Base-by-base conservation (phyloP, 2,113 vertebrate species). In the Microcebus tavaratra region DNA sequence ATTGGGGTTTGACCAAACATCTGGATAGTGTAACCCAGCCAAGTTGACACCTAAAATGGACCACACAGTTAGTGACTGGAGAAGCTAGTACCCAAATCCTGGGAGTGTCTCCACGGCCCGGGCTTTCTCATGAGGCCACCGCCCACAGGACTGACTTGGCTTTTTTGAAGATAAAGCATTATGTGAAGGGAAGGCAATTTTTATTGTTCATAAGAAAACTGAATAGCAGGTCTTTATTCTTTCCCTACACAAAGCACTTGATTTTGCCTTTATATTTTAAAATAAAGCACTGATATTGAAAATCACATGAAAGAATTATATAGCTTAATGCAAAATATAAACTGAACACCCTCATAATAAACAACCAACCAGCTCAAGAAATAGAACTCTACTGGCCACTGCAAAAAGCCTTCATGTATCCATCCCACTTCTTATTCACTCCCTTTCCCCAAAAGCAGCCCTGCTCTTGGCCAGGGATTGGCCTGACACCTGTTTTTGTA, bases 21-120 rank as follows among this genome's bases (percentile, higher is more conserved):
- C 25, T 27, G 79, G 31, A 14, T n/a, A 21, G 21, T 0, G 0
- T 50, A 8, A 18, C 42, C 45, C 39, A 21, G 15, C 14, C 34
- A 31, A 72, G n/a, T 9, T 20, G 13, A 73, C 18, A 31, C 88
- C 34, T 27, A 11, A 70, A 34, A 39, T 10, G 17, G 29, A 36
- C 31, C 27, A 1, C 5, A 12, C 4, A 14, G 27, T 48, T 8
- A 31, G 18, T 57, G 0, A 4, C 36, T 17, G 6, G 27, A 11
- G n/a, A 90, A 53, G 42, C 63, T 55, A 31, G 59, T 36, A 59
- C 14, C 25, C 14, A 7, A 67, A 36, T 63, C 11, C 55, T 68
- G 53, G 76, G 1, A 11, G 3, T 29, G 27, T 25, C 18, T 0
- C 13, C 36, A 29, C 0, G 0, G 34, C 34, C 63, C 21, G 15